These are phyloP conservation scores for Calephelis virginiensis DNA, from an alignment of 1,140 invertebrate species.

Conservation along the genomic window DNA sequence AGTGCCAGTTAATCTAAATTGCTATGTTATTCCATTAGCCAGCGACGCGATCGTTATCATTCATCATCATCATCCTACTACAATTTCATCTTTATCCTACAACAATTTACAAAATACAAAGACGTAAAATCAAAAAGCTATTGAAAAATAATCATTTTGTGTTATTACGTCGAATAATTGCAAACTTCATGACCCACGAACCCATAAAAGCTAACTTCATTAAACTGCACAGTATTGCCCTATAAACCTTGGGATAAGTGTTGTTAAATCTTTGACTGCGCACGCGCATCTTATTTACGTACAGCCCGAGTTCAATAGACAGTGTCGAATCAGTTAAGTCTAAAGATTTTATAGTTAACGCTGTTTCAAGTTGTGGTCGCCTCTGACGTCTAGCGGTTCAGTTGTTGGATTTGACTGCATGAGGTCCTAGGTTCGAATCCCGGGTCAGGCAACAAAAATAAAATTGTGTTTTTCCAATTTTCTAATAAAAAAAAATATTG, in stretches of 20 bases:
- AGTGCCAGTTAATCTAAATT: no score
- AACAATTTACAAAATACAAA: not conserved
- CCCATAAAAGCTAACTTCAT: conserved; percentile 16
- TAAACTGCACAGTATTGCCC: conserved; percentile 3
- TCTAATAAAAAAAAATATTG: no score
- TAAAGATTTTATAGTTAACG: not conserved
- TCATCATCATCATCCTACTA: not conserved
- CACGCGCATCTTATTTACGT: conserved; percentile 17
- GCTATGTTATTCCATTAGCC: no score
- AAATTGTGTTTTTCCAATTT: no score
- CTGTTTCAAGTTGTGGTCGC: not conserved
- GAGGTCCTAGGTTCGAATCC: no score
- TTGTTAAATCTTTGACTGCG: conserved; percentile 13
- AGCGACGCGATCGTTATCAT: no score
- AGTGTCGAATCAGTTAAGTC: not conserved
- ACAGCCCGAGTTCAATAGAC: not conserved
- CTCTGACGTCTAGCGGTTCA: no score
- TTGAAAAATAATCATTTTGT: conserved; percentile 1
- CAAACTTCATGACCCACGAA: conserved; percentile 10
- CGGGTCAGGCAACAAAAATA: no score
- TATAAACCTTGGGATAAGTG: conserved; percentile 10
- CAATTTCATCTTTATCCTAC: not conserved
- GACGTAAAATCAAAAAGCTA: not conserved
- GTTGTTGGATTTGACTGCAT: no score
- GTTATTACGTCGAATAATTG: not conserved